A percentile compares a stretch with the other conserved stretches of the same genome.
Conservation (phyloP, 1,140 invertebrate species). For the Dendroctonus ponderosae region DNA sequence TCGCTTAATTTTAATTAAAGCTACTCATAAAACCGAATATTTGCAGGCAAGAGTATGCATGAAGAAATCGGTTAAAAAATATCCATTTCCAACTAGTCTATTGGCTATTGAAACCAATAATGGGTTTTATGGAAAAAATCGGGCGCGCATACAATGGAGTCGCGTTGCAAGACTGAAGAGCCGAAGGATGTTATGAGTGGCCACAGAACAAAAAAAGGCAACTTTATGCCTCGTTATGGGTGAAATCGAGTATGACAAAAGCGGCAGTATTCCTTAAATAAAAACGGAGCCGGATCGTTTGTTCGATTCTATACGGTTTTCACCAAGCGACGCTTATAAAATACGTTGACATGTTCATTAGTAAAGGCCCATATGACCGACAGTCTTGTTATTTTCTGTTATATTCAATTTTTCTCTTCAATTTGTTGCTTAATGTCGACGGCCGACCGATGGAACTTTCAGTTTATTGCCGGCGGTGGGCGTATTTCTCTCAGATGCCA, state of each 20-base stretch:
- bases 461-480: conserved; percentile 24
- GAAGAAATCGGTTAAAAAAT: too few relatives aligned
- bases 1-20: too few relatives aligned
- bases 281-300: conserved; percentile 36
- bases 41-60: too few relatives aligned
- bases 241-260: conserved; percentile 37
- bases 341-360: conserved; percentile 42
- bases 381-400: conserved; percentile 31
- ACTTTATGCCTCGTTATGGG: conserved; percentile 28
- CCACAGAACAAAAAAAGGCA: conserved; percentile 19
- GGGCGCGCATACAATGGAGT: conserved; percentile 11
- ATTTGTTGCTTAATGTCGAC: conserved; percentile 29
- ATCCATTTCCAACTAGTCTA: too few relatives aligned
- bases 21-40: too few relatives aligned
- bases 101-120: too few relatives aligned
- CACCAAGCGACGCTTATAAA: conserved; percentile 35
- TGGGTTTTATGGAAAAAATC: too few relatives aligned
- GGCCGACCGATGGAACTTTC: conserved; percentile 29
- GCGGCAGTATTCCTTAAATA: conserved; percentile 31
- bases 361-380: conserved; percentile 28
- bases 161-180: conserved; percentile 8
- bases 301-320: conserved; percentile 39
- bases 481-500: conserved; percentile 17
- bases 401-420: conserved; percentile 35
- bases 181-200: conserved; percentile 18